Conservation (phyloP, 2,113 vertebrate genomes). For the Tachycineta bicolor region DNA sequence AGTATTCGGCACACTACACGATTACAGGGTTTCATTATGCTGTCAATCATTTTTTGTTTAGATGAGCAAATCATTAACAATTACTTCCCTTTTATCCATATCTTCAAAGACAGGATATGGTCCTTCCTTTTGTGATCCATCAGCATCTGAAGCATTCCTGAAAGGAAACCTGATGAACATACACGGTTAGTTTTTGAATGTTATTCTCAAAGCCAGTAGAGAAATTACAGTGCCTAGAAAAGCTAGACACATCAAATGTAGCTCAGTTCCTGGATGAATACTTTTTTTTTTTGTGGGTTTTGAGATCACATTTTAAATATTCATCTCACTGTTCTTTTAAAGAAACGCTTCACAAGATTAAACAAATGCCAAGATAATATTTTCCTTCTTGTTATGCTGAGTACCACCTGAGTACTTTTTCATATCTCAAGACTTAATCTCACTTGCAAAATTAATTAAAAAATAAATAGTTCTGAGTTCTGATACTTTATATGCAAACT, state of each 20-base stretch:
- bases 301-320: not conserved
- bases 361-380: not conserved
- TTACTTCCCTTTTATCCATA: constrained; percentile 1
- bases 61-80: not conserved
- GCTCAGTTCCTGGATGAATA: not conserved
- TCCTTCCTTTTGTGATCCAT: constrained; percentile 24
- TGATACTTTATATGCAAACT: not conserved
- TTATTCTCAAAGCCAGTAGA: not conserved
- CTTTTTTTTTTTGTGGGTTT: not conserved
- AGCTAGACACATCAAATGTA: not conserved
- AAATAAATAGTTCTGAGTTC: not conserved
- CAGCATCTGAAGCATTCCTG: not conserved
- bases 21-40: not conserved
- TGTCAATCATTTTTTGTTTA: not conserved
- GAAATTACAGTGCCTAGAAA: not conserved
- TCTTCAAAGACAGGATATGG: not conserved
- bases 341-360: constrained; percentile 9
- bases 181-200: not conserved
- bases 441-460: not conserved
- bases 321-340: not conserved
- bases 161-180: not conserved
- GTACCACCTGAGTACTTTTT: not conserved
- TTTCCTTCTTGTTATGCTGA: not conserved
- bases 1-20: not conserved
- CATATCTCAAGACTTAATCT: not conserved